phyloP scores from a whole-genome alignment of 2,797 vertebrate species.

The Falco cherrug region DNA sequence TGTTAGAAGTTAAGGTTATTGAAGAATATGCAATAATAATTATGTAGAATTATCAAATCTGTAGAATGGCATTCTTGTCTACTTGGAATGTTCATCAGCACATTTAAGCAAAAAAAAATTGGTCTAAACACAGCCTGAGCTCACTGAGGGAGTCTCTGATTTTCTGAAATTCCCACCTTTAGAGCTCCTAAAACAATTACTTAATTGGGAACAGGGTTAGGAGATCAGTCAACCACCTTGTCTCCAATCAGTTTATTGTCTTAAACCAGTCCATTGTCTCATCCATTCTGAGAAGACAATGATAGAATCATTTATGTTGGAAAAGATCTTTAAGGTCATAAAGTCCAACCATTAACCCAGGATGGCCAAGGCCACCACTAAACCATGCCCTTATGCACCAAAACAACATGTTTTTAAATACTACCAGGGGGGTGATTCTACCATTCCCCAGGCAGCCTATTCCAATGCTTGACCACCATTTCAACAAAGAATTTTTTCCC shows the following conservation, averaged over 20 bases:
- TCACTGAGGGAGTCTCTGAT: background rate
- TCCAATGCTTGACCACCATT: no score
- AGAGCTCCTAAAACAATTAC: background rate
- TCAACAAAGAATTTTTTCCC: no score
- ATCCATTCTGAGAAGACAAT: background rate
- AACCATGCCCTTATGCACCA: no score
- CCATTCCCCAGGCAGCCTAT: no score
- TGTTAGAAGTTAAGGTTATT: background rate
- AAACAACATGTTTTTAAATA: no score
- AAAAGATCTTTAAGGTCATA: no score
- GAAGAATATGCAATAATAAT: background rate
- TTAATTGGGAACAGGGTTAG: background rate
- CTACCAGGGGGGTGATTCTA: no score
- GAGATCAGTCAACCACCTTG: background rate
- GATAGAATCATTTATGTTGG: no score
- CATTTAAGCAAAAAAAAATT: background rate
- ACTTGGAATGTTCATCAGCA: background rate
- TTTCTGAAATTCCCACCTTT: background rate
- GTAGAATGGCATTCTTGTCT: rapidly evolving
- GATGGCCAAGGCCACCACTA: no score
- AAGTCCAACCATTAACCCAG: no score
- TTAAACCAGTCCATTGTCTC: no score
- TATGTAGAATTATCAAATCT: background rate
- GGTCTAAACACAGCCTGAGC: background rate
- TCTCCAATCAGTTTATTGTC: background rate